These are phyloP conservation scores for Amyelois transitella DNA, from an alignment of 1,140 invertebrate genomes.

Conservation along the genomic window DNA sequence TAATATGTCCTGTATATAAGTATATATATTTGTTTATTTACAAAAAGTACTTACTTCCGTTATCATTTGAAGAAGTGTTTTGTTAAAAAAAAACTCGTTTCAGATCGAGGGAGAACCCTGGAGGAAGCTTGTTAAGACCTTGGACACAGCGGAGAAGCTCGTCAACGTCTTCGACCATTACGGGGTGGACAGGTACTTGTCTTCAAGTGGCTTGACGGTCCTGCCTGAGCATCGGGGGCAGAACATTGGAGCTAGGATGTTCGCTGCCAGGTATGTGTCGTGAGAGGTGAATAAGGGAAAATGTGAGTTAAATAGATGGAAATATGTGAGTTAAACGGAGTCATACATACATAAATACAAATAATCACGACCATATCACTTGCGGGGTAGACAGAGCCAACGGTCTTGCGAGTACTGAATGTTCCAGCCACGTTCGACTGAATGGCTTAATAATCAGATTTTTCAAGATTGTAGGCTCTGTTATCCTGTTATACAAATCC, in stretches of 20 bases:
- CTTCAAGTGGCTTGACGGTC: slow-evolving; percentile 60
- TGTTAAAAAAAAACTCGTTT: slow-evolving; percentile 2
- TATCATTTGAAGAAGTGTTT: not conserved
- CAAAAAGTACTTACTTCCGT: not conserved
- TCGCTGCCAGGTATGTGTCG: slow-evolving; percentile 55
- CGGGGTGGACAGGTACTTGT: slow-evolving; percentile 49
- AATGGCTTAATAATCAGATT: no score
- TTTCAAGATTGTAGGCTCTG: no score
- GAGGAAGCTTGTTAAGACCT: slow-evolving; percentile 39
- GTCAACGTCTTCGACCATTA: slow-evolving; percentile 53
- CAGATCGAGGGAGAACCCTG: slow-evolving; percentile 47
- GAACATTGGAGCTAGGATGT: slow-evolving; percentile 62
- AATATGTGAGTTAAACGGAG: no score
- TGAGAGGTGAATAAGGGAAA: no score
- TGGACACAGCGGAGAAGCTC: slow-evolving; percentile 32
- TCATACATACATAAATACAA: no score
- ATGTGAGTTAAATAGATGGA: not conserved
- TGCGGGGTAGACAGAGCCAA: no score
- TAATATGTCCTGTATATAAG: no score
- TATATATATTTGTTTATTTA: not conserved
- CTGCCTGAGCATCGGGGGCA: slow-evolving; percentile 53
- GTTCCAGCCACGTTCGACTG: no score
- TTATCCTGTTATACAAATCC: no score
- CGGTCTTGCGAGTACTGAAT: no score
- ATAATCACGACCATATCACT: no score